Conservation (phyloP, 2,113 vertebrate species). For the Bos taurus region ARS-UCD2.0 NC_037331.1:36168501-36169000, state of each 20-base stretch:
- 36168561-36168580: neutral
- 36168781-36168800: slow-evolving; percentile 6
- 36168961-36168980: slow-evolving; percentile 33
- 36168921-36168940: neutral
- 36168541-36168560: neutral
- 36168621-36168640: neutral
- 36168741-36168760: neutral
- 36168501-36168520: neutral
- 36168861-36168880: neutral
- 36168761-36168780: slow-evolving; percentile 29
- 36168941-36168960: neutral
- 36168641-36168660: rapidly evolving
- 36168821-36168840: slow-evolving; percentile 39
- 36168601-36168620: neutral
- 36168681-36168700: neutral
- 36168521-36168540: neutral
- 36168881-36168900: neutral
- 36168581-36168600: neutral
- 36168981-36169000: slow-evolving; percentile 47
- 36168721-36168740: neutral
- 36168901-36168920: neutral
- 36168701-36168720: neutral
- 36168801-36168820: slow-evolving; percentile 38
- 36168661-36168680: neutral
- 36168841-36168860: neutral